Evolutionary conservation across 1,140 invertebrate genomes (phyloP), one percentile per base, ranked within the genome.

Genomic region (Conus betulinus): DNA sequence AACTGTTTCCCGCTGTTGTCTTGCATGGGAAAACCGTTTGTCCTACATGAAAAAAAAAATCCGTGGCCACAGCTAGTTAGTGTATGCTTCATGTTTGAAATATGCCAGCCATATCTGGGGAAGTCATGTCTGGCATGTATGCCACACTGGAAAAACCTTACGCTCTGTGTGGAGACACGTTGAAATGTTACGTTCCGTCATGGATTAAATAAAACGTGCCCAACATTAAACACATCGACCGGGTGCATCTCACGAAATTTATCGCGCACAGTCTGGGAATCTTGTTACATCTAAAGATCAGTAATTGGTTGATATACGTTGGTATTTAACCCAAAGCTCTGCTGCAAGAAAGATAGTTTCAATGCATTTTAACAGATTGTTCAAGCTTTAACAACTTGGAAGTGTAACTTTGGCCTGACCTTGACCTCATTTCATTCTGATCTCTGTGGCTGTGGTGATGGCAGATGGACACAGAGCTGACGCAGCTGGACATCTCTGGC

Each of bases 391-490:
- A 17, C 0, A 7, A 7, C 20, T n/a, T n/a, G 1, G 39, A 39
- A 39, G 39, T 13, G 10, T 63, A 20, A 63, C 60, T n/a, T 71
- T 71, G 20, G 10, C 67, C 11, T 71, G 67, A 71, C 67, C 67
- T 1, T 71, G 67, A 13, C 3, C 20, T n/a, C 67, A 71, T 4
- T 13, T 71, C 67, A 71, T 6, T 23, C 20, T 71, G 67, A 71
- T 20, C 67, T 71, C 11, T 71, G 11, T 7, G 20, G 20, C 67
- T 20, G 0, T 71, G 67, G 67, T 81, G 79, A 1, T 53, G 39
- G 23, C 82, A 84, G 82, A 60, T 84, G 82, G 82, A 84, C 82
- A 84, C 82, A n/a, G 82, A 84, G 25, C 57, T 84, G 82, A 63
- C 82, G 20, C 82, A 84, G 82, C 82, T 84, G 82, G n/a, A 60